Percentiles rank a stretch among this genome's conserved stretches.
Evolutionary conservation across 2,888 invertebrate species (phyloP).

Genomic region (Patella ulyssiponensis): DNA sequence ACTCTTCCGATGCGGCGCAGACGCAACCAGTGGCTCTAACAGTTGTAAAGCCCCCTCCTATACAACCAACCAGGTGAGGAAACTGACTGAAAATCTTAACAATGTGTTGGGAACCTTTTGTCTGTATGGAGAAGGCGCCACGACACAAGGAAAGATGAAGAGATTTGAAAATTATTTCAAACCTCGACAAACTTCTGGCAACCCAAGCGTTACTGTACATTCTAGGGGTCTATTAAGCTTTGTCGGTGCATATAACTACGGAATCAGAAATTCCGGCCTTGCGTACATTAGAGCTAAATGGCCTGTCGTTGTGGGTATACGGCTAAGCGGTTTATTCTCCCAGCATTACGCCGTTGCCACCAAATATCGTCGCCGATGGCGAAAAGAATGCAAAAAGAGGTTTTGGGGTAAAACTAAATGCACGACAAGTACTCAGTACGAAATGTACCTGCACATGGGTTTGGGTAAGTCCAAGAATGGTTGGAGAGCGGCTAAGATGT

Average conservation of each 20-base stretch:
- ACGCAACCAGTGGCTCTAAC: constrained; percentile 25
- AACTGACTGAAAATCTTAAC: constrained; percentile 18
- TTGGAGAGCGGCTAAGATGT: constrained; percentile 28
- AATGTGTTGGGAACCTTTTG: constrained; percentile 25
- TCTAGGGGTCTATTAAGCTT: constrained; percentile 2
- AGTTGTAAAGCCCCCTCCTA: constrained; percentile 25
- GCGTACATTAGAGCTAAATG: constrained; percentile 23
- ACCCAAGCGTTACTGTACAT: constrained; percentile 13
- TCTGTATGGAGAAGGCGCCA: constrained; percentile 24
- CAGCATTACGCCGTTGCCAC: constrained; percentile 37
- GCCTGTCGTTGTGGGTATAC: constrained; percentile 31
- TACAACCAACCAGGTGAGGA: constrained; percentile 16
- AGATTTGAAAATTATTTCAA: constrained; percentile 27
- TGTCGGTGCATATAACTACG: constrained; percentile 25
- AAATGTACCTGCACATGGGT: constrained; percentile 36
- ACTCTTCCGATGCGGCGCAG: constrained; percentile 30
- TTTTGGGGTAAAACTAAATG: constrained; percentile 20
- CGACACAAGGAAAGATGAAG: constrained; percentile 26
- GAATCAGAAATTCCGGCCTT: constrained; percentile 14
- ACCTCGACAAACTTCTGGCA: constrained; percentile 16
- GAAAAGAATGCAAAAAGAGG: constrained; percentile 19
- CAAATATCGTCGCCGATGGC: constrained; percentile 21
- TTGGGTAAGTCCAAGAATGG: constrained; percentile 28
- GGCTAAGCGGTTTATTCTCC: constrained; percentile 23
- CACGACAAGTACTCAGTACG: constrained; percentile 16